Conservation (phyloP, 2,113 vertebrate species). For the Eira barbara region DNA sequence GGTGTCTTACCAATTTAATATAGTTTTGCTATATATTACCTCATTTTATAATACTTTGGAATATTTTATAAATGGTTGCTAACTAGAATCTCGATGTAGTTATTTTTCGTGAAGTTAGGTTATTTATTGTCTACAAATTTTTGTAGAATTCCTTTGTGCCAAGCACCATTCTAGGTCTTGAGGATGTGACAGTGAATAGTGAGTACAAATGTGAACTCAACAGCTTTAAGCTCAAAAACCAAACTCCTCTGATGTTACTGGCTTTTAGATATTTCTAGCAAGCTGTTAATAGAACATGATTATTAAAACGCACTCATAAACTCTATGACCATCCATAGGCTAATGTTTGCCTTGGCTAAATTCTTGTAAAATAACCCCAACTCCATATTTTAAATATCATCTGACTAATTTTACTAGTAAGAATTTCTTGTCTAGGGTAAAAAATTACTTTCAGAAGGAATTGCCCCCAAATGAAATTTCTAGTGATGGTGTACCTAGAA, state of each 20-base stretch:
- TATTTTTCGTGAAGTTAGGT: constrained; percentile 12
- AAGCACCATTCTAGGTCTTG: not conserved
- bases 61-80: constrained; percentile 39
- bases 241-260: not conserved
- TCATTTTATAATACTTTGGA: constrained; percentile 20
- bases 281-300: not conserved
- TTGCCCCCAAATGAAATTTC: constrained; percentile 7
- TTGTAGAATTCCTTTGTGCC: not conserved
- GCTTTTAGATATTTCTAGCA: not conserved
- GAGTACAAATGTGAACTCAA: not conserved
- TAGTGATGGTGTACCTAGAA: not conserved
- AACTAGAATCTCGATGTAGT: not conserved
- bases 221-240: not conserved
- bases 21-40: not conserved
- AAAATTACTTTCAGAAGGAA: constrained; percentile 24
- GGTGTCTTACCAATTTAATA: not conserved
- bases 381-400: constrained; percentile 2
- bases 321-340: not conserved
- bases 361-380: constrained; percentile 15
- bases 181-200: not conserved
- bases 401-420: constrained; percentile 32
- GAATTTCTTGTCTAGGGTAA: not conserved
- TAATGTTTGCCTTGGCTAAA: not conserved
- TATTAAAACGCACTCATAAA: not conserved
- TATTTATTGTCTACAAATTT: not conserved